Conservation (phyloP, 2,797 vertebrate species). For the Arrhamphus sclerolepis region DNA sequence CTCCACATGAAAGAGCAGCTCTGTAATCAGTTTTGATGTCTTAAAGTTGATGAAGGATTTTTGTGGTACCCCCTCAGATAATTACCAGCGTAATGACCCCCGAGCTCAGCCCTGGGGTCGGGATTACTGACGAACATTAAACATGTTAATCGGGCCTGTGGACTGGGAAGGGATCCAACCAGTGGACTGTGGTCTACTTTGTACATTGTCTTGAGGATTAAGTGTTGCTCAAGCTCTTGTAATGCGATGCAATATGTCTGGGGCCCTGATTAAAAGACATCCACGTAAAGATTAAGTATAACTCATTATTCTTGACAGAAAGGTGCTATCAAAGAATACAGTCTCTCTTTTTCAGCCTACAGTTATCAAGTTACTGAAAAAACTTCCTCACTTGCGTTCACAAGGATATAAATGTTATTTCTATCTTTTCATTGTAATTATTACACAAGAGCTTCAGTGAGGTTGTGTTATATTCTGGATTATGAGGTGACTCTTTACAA, state of each 20-base stretch:
- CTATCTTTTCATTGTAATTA: background rate
- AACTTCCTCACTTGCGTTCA: conserved; percentile 4
- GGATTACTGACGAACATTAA: conserved; percentile 65
- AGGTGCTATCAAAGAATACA: conserved; percentile 47
- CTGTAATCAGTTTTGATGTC: conserved; percentile 65
- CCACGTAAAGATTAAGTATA: conserved; percentile 41
- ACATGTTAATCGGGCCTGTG: conserved; percentile 34
- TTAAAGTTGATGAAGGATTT: conserved; percentile 64
- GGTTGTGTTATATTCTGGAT: background rate
- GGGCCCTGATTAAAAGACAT: conserved; percentile 62
- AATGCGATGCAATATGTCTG: conserved; percentile 72
- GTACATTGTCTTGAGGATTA: conserved; percentile 76
- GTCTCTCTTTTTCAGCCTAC: conserved; percentile 8
- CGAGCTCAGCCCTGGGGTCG: conserved; percentile 41
- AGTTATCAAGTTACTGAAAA: background rate
- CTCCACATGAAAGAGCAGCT: conserved; percentile 60
- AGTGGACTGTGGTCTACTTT: conserved; percentile 62
- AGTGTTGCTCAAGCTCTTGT: conserved; percentile 64
- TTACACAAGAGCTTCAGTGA: background rate
- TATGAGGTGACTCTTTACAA: background rate
- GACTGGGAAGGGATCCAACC: conserved; percentile 47
- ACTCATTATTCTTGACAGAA: conserved; percentile 55
- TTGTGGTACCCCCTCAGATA: conserved; percentile 46
- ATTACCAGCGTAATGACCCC: conserved; percentile 59
- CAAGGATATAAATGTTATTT: background rate